These are phyloP conservation scores for Oryzias melastigma DNA, from an alignment of 2,113 vertebrate species.

Conservation along the genomic window DNA sequence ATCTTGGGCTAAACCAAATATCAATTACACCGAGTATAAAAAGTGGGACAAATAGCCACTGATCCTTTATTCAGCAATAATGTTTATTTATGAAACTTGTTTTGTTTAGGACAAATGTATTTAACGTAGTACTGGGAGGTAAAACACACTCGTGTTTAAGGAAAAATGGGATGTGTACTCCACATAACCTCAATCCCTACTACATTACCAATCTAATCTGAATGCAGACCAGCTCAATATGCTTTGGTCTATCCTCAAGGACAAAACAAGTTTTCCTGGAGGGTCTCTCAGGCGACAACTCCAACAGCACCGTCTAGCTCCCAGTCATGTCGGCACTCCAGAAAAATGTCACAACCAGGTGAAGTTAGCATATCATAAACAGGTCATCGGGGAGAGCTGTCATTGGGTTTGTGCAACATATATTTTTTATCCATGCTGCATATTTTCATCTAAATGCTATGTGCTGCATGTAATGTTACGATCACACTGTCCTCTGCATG, in stretches of 20 bases:
- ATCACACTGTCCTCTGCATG: no score
- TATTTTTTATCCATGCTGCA: background rate
- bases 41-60: slow-evolving; percentile 53
- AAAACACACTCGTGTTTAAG: background rate
- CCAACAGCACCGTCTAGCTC: slow-evolving; percentile 39
- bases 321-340: slow-evolving; percentile 38
- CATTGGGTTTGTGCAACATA: background rate
- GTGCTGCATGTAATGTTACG: background rate
- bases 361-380: slow-evolving; percentile 29
- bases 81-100: slow-evolving; percentile 28
- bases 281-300: slow-evolving; percentile 50
- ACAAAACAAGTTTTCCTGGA: slow-evolving; percentile 52
- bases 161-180: background rate
- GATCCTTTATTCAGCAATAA: slow-evolving; percentile 45
- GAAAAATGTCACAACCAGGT: slow-evolving; percentile 31
- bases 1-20: slow-evolving; percentile 63
- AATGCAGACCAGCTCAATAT: slow-evolving; percentile 47
- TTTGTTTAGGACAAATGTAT: slow-evolving; percentile 7
- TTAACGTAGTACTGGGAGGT: no score
- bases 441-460: background rate
- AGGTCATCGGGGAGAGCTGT: background rate
- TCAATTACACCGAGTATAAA: slow-evolving; percentile 64
- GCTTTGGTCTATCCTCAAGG: slow-evolving; percentile 36
- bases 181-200: slow-evolving; percentile 38
- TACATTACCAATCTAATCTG: slow-evolving; percentile 51